Evolutionary conservation across 1,140 invertebrate genomes (phyloP), one percentile per base, ranked within the genome.

Genomic region (Lepidurus arcticus): DNA sequence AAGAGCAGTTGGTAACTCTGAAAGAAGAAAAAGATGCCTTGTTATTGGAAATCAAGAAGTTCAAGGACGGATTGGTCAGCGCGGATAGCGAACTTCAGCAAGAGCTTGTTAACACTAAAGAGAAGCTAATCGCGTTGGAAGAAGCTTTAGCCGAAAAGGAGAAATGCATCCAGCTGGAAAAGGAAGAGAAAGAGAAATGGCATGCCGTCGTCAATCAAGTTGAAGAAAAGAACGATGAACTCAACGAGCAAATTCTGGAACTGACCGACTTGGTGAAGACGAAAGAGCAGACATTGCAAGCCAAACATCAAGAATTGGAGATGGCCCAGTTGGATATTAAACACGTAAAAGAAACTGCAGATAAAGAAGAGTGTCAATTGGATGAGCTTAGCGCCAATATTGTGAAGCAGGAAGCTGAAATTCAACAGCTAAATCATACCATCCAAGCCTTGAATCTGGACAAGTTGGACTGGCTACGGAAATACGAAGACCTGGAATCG

Each of bases 191-290:
- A 81, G 65, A 77, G 81, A 53, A 53, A 79, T 11, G 74, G 75
- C 1, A 78, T 76, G 26, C 79, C 80, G 10, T 81, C 73, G 43
- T 73, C 79, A 10, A 73, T 44, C 45, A 78, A 78, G 44, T 26
- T 24, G 73, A 76, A 24, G 83, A 83, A 42, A 73, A 84, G 1
- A 83, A 80, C 16, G 82, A 83, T 7, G 84, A 87, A 26, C 80
- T 86, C 1, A 82, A 86, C 42, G 83, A 83, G 1, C 83, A 86
- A 13, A 74, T 86, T 6, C 83, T 84, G 43, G 83, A 86, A 44
- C 79, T 84, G 80, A 34, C 79, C 11, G 43, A 24, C 6, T 44
- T 21, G 81, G 81, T 34, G 81, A 80, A 74, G 78, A 82, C 73
- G 76, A 80, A 53, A 74, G 76, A 80, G 53, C 73, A 81, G 11